Base-by-base conservation (phyloP, 1,140 invertebrate genomes). In the Drosophila asahinai region DNA sequence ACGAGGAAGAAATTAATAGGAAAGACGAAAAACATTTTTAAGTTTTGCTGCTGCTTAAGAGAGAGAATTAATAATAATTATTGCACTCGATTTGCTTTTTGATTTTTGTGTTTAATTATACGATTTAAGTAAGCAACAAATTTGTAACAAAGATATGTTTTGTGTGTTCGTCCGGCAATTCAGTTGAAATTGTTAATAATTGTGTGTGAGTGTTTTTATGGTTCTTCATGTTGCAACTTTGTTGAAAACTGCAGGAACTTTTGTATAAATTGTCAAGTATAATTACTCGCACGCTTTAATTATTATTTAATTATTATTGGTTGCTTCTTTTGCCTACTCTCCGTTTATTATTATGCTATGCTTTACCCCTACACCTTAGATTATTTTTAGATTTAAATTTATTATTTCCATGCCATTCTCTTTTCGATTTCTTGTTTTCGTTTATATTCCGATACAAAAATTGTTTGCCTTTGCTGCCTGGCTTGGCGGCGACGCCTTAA, bases 231-330 rank as follows among this genome's bases (percentile, higher is more conserved):
- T 81, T 89, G 84, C 81, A 90, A 81, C 76, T 87, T 83, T 75
- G 59, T 79, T 89, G 45, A 81, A 81, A 84, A 89, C 86, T 91
- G 86, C 86, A 90, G 86, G 86, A 90, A 90, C 86, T 90, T 90
- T 80, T 86, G 67, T 90, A 83, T 80, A 73, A 86, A 72, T 81
- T 70, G 57, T 81, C 68, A 57, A 58, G 43, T 61, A 43, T 65
- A 64, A 42, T 68, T 77, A 57, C 52, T 38, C 33, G 33, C 36
- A 36, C 62, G 25, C 11, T 73, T 73, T 43, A 80, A 51, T 73
- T 33, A 33, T 33, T 33, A 9, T 61, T 80, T 71, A 55, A 55
- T 55, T 55, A 38, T 55, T 55, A 68, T 72, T 40, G 52, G 63
- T 67, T 58, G 62, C 30, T 36, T 54, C 30, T 33, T n/a, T 36